Evolutionary conservation across 2,113 vertebrate species (phyloP).

Genomic region (Pluvialis apricaria): DNA sequence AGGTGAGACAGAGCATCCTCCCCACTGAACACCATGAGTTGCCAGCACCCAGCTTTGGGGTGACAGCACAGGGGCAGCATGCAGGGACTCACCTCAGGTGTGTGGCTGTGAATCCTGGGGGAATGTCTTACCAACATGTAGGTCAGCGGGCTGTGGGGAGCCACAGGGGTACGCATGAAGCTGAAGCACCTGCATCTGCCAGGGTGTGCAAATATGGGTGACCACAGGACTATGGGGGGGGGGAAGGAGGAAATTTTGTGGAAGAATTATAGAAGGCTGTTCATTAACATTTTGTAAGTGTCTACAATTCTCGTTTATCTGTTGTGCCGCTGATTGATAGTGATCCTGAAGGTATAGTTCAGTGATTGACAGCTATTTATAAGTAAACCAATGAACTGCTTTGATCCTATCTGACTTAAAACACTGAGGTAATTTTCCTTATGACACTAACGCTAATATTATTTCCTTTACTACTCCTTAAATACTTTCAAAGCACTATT

Average conservation of each 20-base stretch:
- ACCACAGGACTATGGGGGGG: neutral
- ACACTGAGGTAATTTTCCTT: neutral
- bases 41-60: neutral
- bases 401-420: neutral
- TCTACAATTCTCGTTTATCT: neutral
- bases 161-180: neutral
- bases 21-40: neutral
- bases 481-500: neutral
- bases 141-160: neutral
- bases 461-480: neutral
- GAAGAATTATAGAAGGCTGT: neutral
- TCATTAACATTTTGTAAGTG: neutral
- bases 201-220: neutral
- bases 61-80: neutral
- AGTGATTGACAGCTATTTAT: neutral
- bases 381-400: neutral
- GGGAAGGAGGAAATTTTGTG: neutral
- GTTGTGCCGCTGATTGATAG: neutral
- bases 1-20: neutral
- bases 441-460: neutral
- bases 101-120: neutral
- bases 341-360: neutral
- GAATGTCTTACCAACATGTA: neutral
- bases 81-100: neutral
- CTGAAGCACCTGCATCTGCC: neutral